Conservation (phyloP, 2,797 vertebrate genomes). For the Xenopus petersii region DNA sequence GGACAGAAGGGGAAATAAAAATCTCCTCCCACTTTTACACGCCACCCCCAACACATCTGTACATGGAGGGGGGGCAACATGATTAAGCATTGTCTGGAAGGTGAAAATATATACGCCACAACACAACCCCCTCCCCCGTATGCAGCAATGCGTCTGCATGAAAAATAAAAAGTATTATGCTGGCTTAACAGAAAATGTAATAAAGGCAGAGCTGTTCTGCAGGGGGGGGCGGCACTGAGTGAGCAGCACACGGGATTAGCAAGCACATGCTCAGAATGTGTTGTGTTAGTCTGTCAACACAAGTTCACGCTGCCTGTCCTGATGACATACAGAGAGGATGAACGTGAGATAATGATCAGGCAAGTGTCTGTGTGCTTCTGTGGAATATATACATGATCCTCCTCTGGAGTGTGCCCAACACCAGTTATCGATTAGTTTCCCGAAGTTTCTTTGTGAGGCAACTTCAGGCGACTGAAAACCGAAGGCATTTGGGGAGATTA, state of each 20-base stretch:
- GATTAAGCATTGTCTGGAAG: constrained; percentile 1
- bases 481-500: no score
- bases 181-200: background rate
- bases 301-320: background rate
- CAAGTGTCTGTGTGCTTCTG: background rate
- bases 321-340: background rate
- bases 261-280: background rate
- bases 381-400: background rate
- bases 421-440: background rate
- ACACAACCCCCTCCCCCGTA: background rate
- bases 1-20: constrained; percentile 3
- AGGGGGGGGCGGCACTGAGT: background rate
- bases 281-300: background rate
- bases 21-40: background rate
- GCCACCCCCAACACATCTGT: constrained; percentile 8
- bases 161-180: background rate
- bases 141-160: constrained; percentile 22
- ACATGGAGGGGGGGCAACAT: background rate
- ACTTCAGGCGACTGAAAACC: background rate
- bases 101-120: constrained; percentile 8
- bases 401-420: background rate
- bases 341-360: background rate
- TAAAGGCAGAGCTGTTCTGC: background rate
- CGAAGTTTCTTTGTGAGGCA: no score
- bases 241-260: background rate